A percentile compares a stretch with the other conserved stretches of the same genome.
Evolutionary conservation across 2,888 invertebrate species (phyloP).

Genomic region (Lepidocyrtinus sp.): DNA sequence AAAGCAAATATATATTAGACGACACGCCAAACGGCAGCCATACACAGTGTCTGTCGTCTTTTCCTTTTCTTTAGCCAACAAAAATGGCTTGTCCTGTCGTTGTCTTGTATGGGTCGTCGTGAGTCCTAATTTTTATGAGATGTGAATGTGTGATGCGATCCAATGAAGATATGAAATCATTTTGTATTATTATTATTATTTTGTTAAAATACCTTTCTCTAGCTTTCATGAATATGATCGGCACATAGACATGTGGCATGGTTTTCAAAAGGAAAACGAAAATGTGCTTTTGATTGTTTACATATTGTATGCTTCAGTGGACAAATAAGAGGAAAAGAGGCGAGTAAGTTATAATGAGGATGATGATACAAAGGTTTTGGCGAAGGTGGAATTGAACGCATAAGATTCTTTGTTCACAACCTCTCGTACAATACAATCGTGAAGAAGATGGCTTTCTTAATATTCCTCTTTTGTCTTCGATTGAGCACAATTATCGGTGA

Average conservation of each 20-base stretch:
- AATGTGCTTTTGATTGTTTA: not conserved
- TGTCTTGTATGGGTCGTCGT: slow-evolving; percentile 25
- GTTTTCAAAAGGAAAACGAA: slow-evolving; percentile 4
- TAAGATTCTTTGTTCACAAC: slow-evolving; percentile 49
- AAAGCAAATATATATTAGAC: not conserved
- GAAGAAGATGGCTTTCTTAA: slow-evolving; percentile 27
- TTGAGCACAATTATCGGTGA: slow-evolving; percentile 48
- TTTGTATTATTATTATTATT: not conserved
- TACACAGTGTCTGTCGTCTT: not conserved
- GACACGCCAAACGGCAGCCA: not conserved
- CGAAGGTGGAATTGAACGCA: slow-evolving; percentile 31
- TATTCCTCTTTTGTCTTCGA: slow-evolving; percentile 32
- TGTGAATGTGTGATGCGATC: slow-evolving; percentile 48
- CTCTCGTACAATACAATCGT: slow-evolving; percentile 40
- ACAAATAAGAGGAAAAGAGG: slow-evolving; percentile 34
- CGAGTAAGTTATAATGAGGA: not conserved
- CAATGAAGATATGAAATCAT: not conserved
- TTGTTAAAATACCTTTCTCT: slow-evolving; percentile 8
- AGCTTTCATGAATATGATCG: not conserved
- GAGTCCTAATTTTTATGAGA: slow-evolving; percentile 55
- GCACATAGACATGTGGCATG: not conserved
- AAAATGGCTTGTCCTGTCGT: slow-evolving; percentile 14
- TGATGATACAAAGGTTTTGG: not conserved
- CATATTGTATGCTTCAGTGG: slow-evolving; percentile 7
- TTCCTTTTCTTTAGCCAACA: not conserved